Evolutionary conservation across 2,797 vertebrate species (phyloP).

Genomic region (Hyperoplus lanceolatus): DNA sequence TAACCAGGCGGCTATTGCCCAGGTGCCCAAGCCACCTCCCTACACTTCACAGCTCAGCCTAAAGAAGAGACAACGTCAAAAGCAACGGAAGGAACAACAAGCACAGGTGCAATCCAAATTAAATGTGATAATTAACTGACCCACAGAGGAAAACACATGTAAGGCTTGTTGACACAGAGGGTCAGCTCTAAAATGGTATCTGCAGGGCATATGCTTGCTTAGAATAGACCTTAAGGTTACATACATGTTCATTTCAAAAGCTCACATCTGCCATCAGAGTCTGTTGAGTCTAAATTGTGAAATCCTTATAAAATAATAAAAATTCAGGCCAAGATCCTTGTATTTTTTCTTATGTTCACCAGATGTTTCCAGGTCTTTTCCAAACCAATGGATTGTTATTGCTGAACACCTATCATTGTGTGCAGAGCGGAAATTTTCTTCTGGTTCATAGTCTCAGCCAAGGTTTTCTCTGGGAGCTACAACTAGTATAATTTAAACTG

Average conservation of each 20-base stretch:
- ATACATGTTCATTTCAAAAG: background rate
- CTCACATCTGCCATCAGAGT: background rate
- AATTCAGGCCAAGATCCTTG: background rate
- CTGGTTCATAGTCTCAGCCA: background rate
- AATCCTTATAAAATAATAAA: background rate
- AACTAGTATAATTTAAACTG: background rate
- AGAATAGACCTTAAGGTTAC: background rate
- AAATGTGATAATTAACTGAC: conserved; percentile 14
- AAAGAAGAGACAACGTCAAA: conserved; percentile 80
- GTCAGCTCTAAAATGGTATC: background rate
- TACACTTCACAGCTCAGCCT: conserved; percentile 77
- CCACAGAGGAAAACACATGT: background rate
- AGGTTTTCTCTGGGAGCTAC: background rate
- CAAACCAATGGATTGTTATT: conserved; percentile 2
- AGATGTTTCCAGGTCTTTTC: background rate
- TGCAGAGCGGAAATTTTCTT: background rate
- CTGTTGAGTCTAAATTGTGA: background rate
- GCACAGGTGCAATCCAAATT: conserved; percentile 84
- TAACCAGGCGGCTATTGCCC: conserved; percentile 82
- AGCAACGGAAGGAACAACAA: conserved; percentile 83
- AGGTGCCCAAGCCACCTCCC: conserved; percentile 85
- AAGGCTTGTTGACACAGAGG: background rate
- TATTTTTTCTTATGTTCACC: background rate
- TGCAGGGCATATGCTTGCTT: background rate
- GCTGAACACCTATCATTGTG: background rate